Base-by-base conservation (phyloP, 2,113 vertebrate species). In the Gila orcuttii region DNA sequence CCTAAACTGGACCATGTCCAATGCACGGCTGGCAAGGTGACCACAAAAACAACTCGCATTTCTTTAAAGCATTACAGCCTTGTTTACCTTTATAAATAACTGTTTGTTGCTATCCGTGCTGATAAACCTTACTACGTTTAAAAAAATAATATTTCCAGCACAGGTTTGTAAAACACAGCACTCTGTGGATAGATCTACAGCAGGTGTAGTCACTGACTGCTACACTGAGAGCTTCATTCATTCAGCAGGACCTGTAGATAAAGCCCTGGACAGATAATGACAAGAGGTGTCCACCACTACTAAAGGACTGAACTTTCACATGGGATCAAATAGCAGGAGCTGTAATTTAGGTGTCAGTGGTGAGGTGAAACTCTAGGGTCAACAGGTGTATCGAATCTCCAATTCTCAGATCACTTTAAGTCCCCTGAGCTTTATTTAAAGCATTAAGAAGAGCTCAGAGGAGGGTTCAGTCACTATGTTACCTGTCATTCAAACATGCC, bases 341-440 rank as follows among this genome's bases (percentile, higher is more conserved):
- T 85, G 45, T 52, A 55, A 78, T 78, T 85, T 59, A 78, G 74
- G 17, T 59, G 17, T 85, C 62, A 66, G 57, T 64, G 62, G 28
- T 55, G 31, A 79, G 15, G 62, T 66, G 28, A 68, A 82, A 68
- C 50, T 28, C 45, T 68, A 23, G 60, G 59, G 57, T 85, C 74
- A 66, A 68, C 60, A 85, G 74, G 78, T 36, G 42, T 77, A 78
- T 79, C 36, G 6, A 47, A 50, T 76, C 71, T 47, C 45, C 31
- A 42, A 79, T 69, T 78, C 45, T 52, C 60, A 55, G 28, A 52
- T 77, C n/a, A 17, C 73, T 85, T 77, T 25, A 36, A 66, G 47
- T 78, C 84, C 33, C 83, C 59, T 25, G 60, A 79, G 84, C 75
- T 79, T 78, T 59, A 73, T 73, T 80, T 71, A 59, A 79, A 21